phyloP scores from a whole-genome alignment of 2,797 vertebrate genomes.

The Anguilla anguilla region DNA sequence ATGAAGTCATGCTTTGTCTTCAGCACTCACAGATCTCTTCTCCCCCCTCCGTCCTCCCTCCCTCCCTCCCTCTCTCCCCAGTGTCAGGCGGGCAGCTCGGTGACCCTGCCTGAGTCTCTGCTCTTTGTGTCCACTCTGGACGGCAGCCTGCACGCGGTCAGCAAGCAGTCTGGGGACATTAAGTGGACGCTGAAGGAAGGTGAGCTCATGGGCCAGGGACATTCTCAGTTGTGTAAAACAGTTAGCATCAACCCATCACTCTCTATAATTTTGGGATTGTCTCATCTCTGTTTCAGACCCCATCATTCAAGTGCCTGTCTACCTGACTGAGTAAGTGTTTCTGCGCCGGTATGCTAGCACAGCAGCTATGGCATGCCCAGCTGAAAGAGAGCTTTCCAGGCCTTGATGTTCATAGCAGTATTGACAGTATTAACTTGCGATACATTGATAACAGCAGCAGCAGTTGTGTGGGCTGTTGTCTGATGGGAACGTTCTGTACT shows the following conservation, averaged over 20 bases:
- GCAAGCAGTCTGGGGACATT: slow-evolving; percentile 87
- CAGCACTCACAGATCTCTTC: neutral
- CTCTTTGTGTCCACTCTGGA: slow-evolving; percentile 93
- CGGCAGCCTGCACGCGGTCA: slow-evolving; percentile 89
- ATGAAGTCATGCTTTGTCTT: neutral
- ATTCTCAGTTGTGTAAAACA: neutral
- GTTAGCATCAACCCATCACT: neutral
- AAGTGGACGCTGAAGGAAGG: slow-evolving; percentile 94
- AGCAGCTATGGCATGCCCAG: neutral
- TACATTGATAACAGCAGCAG: neutral
- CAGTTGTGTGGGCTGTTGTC: neutral
- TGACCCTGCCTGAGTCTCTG: slow-evolving; percentile 83
- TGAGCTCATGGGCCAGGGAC: slow-evolving; percentile 54
- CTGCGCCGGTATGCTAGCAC: neutral
- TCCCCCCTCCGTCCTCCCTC: neutral
- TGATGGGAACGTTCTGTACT: neutral
- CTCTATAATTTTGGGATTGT: neutral
- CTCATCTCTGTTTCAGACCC: slow-evolving; percentile 79
- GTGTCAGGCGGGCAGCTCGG: slow-evolving; percentile 67
- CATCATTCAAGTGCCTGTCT: slow-evolving; percentile 88
- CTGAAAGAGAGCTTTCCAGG: neutral
- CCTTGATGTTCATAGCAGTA: neutral
- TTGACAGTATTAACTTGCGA: neutral
- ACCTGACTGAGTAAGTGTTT: slow-evolving; percentile 86
- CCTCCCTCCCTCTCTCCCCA: slow-evolving; percentile 39